Conservation (phyloP, 2,888 invertebrate genomes). For the Strigamia maritima region DNA sequence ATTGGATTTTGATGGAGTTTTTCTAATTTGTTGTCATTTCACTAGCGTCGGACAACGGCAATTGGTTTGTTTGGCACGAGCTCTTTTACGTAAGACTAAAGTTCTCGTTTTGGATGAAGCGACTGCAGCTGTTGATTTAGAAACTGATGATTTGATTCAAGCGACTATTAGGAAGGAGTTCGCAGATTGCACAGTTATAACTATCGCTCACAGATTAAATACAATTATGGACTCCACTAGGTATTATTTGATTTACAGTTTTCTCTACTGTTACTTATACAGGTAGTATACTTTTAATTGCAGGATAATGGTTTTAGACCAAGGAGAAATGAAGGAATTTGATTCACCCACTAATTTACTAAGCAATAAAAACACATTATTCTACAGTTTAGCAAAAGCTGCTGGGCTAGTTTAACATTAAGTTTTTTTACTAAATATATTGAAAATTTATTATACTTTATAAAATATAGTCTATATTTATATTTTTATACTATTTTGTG, state of each 20-base stretch:
- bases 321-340: not conserved
- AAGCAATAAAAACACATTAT: not conserved
- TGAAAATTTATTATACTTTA: too few species aligned
- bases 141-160: conserved; percentile 45
- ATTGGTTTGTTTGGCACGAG: conserved; percentile 44
- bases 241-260: not conserved
- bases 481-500: too few species aligned
- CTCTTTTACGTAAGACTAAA: conserved; percentile 43
- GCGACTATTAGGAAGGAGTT: conserved; percentile 44
- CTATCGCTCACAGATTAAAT: conserved; percentile 58
- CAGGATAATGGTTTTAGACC: not conserved
- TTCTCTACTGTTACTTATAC: not conserved
- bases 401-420: too few species aligned
- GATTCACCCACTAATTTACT: not conserved
- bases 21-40: conserved; percentile 65
- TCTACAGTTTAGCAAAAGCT: not conserved
- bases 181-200: conserved; percentile 44
- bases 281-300: too few species aligned
- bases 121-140: conserved; percentile 45
- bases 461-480: too few species aligned
- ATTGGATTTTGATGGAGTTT: conserved; percentile 63
- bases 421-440: too few species aligned
- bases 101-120: conserved; percentile 45
- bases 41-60: conserved; percentile 44
- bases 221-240: conserved; percentile 71